Base-by-base conservation (phyloP, 37 sponge, comb jelly and placozoan species). In the Tethya wilhelma region DNA sequence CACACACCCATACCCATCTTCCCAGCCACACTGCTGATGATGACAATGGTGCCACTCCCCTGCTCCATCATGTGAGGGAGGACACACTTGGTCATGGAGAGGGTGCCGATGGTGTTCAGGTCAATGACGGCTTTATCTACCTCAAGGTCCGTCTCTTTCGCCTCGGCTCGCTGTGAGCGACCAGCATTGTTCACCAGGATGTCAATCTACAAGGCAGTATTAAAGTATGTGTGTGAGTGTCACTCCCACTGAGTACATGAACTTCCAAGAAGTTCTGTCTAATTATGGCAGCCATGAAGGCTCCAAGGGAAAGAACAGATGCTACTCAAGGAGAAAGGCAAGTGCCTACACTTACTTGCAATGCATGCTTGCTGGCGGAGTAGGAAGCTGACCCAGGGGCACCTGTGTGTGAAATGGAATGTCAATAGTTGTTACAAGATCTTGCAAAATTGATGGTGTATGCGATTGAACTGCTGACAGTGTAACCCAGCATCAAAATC, bases 161-260 rank as follows among this genome's bases (percentile, higher is more conserved):
- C 95, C n/a, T 73, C 74, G 0, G 81, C 84, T 44, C 95, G 81
- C 76, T 91, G 93, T n/a, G 96, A 89, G 23, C 90, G 82, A 38
- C 95, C 98, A 56, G 95, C 98, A 69, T 97, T 97, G 78, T 94
- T 94, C 44, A 97, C 91, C 55, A 97, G 90, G 62, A 76, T 49
- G 46, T 97, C 98, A 77, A 97, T 87, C 91, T 94, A 40, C 8
- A 66, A 43, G 25, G n/a, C n/a, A n/a, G n/a, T n/a, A n/a, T n/a
- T n/a, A n/a, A n/a, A n/a, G n/a, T n/a, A 29, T 14, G 53, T 45
- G 29, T n/a, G n/a, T n/a, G n/a, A n/a, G n/a, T n/a, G n/a, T n/a
- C 14, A 49, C 14, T 9, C 9, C 53, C 53, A 49, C 53, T 49
- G 14, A 9, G 14, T 49, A 49, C 14, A 49, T 49, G 53, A 14